A percentile compares a stretch with the other conserved stretches of the same genome.
Evolutionary conservation across 2,113 vertebrate genomes (phyloP).

Genomic region (Rhombomys opimus): DNA sequence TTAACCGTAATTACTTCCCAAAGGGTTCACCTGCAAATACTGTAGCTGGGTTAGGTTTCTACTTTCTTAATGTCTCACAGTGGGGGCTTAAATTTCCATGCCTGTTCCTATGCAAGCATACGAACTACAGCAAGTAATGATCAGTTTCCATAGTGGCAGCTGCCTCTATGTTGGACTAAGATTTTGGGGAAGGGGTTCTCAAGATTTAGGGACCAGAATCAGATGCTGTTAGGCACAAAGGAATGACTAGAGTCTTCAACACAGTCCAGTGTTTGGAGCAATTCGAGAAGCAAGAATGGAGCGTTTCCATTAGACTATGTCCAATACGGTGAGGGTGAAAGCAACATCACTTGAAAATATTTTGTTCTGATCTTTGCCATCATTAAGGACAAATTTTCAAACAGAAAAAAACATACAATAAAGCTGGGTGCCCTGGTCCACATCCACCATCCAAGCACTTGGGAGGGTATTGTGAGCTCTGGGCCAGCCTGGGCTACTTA

Average conservation of each 20-base stretch:
- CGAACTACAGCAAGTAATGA: neutral
- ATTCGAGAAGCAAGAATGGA: neutral
- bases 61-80: neutral
- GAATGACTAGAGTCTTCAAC: neutral
- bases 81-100: neutral
- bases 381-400: conserved; percentile 27
- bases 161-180: neutral
- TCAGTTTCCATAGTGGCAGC: neutral
- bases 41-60: neutral
- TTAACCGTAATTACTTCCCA: neutral
- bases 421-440: neutral
- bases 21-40: neutral
- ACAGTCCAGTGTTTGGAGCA: neutral
- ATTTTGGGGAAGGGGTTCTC: neutral
- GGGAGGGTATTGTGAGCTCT: neutral
- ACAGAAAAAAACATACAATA: neutral
- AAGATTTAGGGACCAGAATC: neutral
- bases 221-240: neutral
- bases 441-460: neutral
- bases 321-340: neutral
- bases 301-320: neutral
- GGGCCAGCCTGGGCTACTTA: neutral
- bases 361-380: neutral
- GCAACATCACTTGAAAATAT: neutral
- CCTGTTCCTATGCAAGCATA: neutral